Percentiles rank a stretch among this genome's conserved stretches.
Evolutionary conservation across 2,888 invertebrate genomes (phyloP).

Genomic region (Lasioglossum zephyrum): DNA sequence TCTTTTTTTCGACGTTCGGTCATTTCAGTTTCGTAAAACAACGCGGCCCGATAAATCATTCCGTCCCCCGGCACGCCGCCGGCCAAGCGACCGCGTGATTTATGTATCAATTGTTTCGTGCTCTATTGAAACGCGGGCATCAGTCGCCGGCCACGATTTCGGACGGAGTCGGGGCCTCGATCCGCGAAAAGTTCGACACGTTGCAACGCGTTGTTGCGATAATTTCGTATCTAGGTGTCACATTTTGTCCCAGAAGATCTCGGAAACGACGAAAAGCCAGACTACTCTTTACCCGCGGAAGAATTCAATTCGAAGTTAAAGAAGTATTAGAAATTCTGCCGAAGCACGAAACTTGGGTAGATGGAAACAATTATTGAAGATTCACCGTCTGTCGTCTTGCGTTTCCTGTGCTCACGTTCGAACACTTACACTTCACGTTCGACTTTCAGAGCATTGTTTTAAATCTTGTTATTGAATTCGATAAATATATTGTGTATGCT

Average conservation of each 20-base stretch:
- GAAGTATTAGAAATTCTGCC: not conserved
- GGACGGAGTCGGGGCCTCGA: constrained; percentile 4
- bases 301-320: constrained; percentile 10
- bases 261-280: not conserved
- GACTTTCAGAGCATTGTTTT: not conserved
- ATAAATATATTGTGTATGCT: not conserved
- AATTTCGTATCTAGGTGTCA: not conserved
- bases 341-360: not conserved
- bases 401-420: not conserved
- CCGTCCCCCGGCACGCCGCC: not conserved
- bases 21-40: constrained; percentile 35
- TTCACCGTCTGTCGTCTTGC: not conserved
- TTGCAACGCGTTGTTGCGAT: not conserved
- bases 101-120: constrained; percentile 55
- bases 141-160: constrained; percentile 32
- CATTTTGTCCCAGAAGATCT: not conserved
- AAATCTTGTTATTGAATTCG: not conserved
- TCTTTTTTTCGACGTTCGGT: constrained; percentile 28
- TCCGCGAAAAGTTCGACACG: not conserved
- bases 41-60: constrained; percentile 44
- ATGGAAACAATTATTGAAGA: constrained; percentile 24
- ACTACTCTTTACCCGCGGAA: not conserved
- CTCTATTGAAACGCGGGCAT: constrained; percentile 39
- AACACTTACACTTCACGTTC: constrained; percentile 1
- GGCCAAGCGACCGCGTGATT: constrained; percentile 43